These are phyloP conservation scores for Dryobates pubescens DNA, from an alignment of 2,797 vertebrate species.

Conservation along the genomic window DNA sequence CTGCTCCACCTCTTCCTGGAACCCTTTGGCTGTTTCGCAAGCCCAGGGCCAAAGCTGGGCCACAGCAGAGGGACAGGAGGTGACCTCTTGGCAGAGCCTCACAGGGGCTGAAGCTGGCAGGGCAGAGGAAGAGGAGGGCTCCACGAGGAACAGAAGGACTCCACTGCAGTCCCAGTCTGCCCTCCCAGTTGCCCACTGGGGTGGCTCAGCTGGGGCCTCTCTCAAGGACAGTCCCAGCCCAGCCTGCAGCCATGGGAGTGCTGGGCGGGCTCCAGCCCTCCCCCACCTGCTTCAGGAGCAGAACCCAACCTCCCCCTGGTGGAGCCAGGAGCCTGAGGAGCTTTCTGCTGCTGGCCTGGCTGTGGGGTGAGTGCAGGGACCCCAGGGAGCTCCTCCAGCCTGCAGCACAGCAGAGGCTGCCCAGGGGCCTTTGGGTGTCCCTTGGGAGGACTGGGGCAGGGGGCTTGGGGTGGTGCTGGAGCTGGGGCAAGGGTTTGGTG, in stretches of 20 bases:
- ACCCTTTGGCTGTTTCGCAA: neutral
- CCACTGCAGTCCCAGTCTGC: neutral
- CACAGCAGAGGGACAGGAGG: neutral
- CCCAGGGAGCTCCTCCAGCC: neutral
- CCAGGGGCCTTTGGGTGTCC: no score
- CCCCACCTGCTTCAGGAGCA: neutral
- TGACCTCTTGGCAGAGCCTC: neutral
- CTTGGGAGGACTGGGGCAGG: no score
- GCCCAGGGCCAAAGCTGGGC: neutral
- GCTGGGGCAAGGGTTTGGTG: no score
- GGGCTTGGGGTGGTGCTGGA: no score
- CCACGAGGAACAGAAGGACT: no score
- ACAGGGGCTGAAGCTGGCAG: neutral
- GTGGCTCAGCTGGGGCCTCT: neutral
- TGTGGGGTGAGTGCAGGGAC: conserved; percentile 17
- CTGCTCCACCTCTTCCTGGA: neutral
- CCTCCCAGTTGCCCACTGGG: neutral
- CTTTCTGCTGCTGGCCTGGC: neutral
- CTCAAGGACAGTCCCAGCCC: neutral
- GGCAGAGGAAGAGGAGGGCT: neutral
- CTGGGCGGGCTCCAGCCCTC: neutral
- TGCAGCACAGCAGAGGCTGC: no score
- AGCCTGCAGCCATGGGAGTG: neutral
- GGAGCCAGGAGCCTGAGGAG: neutral
- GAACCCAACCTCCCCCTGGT: neutral